Base-by-base conservation (phyloP, 1,140 invertebrate genomes). In the Cardiocondyla obscurior region DNA sequence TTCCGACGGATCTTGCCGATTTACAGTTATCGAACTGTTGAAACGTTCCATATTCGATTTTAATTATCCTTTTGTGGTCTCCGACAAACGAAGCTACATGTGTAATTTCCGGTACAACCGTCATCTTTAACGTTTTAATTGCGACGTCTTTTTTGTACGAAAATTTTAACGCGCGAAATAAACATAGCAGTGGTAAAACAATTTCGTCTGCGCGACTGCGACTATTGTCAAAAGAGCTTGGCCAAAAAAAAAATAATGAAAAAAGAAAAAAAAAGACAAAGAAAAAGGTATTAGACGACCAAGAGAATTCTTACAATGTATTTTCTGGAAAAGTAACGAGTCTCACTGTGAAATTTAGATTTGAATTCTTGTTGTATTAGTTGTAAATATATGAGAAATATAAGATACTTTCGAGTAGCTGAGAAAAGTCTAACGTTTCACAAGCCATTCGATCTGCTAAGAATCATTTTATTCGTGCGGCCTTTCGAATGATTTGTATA, bases 401-500 rank as follows among this genome's bases (percentile, higher is more conserved):
- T 77, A 77, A 64, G 39, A 64, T 53, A 55, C 73, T 82, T 62
- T 82, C 73, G 57, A 77, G 58, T 76, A 82, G 81, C 60, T 64
- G 72, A 82, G 72, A 82, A 74, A 82, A 82, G 58, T 79, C 62
- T 77, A 64, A 70, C 51, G 73, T 82, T 82, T 82, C 72, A 82
- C 74, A 77, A 83, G 73, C 62, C 69, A 81, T 79, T 83, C 74
- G 74, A 77, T 83, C 62, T 83, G 74, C 62, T 79, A 73, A 74
- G 62, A 79, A 83, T 83, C 76, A 83, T 79, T 83, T 83, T 79
- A 67, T 65, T 82, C 81, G 36, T 77, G 81, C 81, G 73, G 81
- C 72, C 82, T 83, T 79, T 77, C 70, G 73, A 82, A 79, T 83
- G 73, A 79, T 83, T 83, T 83, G 73, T 83, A 83, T 83, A 83